Percentiles rank a stretch among this genome's conserved stretches.
Conservation (phyloP, 2,888 invertebrate species). For the Strigamia transsilvanica region DNA sequence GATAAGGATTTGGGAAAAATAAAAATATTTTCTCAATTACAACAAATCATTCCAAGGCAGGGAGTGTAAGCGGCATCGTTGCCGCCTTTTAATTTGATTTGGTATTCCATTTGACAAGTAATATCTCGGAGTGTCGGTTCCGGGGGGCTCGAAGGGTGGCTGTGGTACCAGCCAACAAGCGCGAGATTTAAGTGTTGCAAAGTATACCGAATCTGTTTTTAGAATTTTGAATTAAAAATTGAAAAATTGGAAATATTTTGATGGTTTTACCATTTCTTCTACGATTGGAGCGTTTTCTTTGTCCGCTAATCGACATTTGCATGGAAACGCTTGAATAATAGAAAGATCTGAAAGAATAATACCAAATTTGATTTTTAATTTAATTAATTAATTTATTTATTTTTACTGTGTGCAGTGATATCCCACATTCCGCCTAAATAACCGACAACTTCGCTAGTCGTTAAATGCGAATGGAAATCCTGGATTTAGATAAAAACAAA, state of each 20-base stretch:
- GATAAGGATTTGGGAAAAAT: not conserved
- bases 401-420: constrained; percentile 89
- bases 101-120: constrained; percentile 92
- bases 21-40: constrained; percentile 70
- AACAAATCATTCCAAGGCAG: constrained; percentile 89
- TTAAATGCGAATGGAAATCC: constrained; percentile 93
- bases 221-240: constrained; percentile 52
- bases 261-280: constrained; percentile 64
- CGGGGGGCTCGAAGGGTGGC: constrained; percentile 80
- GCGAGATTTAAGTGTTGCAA: constrained; percentile 83
- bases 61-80: constrained; percentile 92
- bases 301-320: constrained; percentile 79
- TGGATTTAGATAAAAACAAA: not conserved
- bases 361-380: too few species aligned
- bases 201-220: constrained; percentile 77
- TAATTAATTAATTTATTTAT: too few species aligned
- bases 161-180: constrained; percentile 95
- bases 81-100: constrained; percentile 91
- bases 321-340: constrained; percentile 88
- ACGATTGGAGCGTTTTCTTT: constrained; percentile 71
- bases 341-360: constrained; percentile 74
- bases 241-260: not conserved
- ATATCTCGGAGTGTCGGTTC: constrained; percentile 83
- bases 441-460: constrained; percentile 94
- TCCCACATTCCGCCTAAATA: constrained; percentile 96